Percentiles rank a stretch among this genome's conserved stretches.
phyloP scores from a whole-genome alignment of 2,888 invertebrate species.

The Lysandra coridon region DNA sequence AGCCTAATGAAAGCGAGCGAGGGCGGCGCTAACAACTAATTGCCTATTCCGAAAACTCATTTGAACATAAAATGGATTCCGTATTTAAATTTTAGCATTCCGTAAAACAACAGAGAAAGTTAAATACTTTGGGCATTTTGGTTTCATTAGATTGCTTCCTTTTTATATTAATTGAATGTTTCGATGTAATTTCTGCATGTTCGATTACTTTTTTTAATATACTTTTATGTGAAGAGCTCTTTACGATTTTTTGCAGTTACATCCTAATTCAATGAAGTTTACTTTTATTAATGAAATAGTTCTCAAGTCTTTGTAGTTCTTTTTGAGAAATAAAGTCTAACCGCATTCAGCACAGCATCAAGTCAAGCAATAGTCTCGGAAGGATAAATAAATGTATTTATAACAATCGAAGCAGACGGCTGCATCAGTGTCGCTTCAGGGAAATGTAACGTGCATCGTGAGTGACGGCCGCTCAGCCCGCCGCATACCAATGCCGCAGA shows the following conservation, averaged over 20 bases:
- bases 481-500: neutral
- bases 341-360: neutral
- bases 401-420: constrained; percentile 48
- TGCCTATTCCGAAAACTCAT: constrained; percentile 81
- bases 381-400: constrained; percentile 41
- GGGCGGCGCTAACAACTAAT: constrained; percentile 81
- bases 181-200: neutral
- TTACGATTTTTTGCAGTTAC: neutral
- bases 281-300: no score
- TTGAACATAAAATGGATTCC: constrained; percentile 80
- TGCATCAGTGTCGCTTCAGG: constrained; percentile 63
- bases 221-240: neutral
- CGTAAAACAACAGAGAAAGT: constrained; percentile 75
- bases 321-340: neutral
- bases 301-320: neutral
- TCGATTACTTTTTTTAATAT: neutral
- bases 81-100: constrained; percentile 80
- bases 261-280: no score
- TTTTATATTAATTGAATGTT: constrained; percentile 29
- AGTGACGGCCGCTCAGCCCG: constrained; percentile 62
- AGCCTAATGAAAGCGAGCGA: constrained; percentile 80
- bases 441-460: constrained; percentile 70
- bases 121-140: constrained; percentile 69
- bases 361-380: constrained; percentile 6
- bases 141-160: constrained; percentile 46